Evolutionary conservation across 2,113 vertebrate species (phyloP).

Genomic region (Psephotus haematonotus): DNA sequence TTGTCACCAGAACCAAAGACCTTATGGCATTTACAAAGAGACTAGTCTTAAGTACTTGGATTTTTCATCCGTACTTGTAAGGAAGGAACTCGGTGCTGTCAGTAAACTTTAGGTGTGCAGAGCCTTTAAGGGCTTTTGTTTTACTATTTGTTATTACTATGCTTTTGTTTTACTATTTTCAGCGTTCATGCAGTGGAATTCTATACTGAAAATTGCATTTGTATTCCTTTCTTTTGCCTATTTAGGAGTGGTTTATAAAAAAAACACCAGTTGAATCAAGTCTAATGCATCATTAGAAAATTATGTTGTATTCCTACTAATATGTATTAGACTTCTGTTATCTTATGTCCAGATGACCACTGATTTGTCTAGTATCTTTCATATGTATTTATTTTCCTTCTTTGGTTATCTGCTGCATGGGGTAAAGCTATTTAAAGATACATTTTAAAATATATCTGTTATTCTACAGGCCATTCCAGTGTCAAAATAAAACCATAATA

Average conservation of each 20-base stretch:
- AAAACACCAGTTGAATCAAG: background rate
- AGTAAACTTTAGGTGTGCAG: background rate
- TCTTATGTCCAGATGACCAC: background rate
- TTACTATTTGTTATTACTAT: background rate
- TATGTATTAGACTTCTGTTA: background rate
- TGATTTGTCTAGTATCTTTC: background rate
- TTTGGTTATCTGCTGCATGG: background rate
- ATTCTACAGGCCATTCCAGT: background rate
- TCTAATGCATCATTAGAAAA: background rate
- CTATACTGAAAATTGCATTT: background rate
- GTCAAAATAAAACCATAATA: background rate
- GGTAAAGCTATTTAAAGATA: background rate
- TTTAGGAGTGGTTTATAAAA: background rate
- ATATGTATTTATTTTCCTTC: background rate
- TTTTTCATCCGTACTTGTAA: background rate
- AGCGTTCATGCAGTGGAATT: background rate
- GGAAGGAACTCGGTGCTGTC: background rate
- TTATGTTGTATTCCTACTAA: background rate
- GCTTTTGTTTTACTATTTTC: background rate
- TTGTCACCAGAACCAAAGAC: background rate
- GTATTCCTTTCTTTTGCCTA: background rate
- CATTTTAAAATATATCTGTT: background rate
- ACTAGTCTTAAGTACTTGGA: background rate
- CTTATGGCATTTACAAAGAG: background rate
- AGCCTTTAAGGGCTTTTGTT: background rate